Evolutionary conservation across 2,888 invertebrate genomes (phyloP).

Genomic region (Pollenia amentaria): DNA sequence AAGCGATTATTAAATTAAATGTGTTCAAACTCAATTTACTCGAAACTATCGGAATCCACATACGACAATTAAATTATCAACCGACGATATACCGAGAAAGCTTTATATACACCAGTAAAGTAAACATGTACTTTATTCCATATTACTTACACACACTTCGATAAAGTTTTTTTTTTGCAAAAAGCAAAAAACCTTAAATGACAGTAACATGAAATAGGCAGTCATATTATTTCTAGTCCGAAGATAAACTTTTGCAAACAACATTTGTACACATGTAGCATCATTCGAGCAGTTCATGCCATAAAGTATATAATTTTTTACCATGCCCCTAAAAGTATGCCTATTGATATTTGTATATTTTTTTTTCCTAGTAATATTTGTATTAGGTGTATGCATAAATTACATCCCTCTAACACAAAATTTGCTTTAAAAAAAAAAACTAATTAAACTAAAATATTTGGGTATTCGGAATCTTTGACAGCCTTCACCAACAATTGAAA

Average conservation of each 20-base stretch:
- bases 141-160: background rate
- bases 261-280: conserved; percentile 1
- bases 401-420: too few relatives aligned
- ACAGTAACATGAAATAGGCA: conserved; percentile 65
- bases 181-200: conserved; percentile 22
- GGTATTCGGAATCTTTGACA: too few relatives aligned
- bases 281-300: background rate
- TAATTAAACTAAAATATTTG: too few relatives aligned
- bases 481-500: too few relatives aligned
- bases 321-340: conserved; percentile 25
- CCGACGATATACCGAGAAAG: too few relatives aligned
- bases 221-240: conserved; percentile 36
- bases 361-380: background rate
- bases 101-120: background rate
- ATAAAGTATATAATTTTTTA: conserved; percentile 14
- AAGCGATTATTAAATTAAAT: too few relatives aligned
- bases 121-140: background rate
- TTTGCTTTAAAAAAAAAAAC: too few relatives aligned
- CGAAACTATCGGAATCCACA: too few relatives aligned
- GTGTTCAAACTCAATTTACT: too few relatives aligned
- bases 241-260: conserved; percentile 38
- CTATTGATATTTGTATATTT: conserved; percentile 16
- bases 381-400: conserved; percentile 1
- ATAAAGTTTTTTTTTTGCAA: background rate
- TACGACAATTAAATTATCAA: too few relatives aligned